Conservation (phyloP, 2,888 invertebrate genomes). For the Pristionchus japonicus region DNA sequence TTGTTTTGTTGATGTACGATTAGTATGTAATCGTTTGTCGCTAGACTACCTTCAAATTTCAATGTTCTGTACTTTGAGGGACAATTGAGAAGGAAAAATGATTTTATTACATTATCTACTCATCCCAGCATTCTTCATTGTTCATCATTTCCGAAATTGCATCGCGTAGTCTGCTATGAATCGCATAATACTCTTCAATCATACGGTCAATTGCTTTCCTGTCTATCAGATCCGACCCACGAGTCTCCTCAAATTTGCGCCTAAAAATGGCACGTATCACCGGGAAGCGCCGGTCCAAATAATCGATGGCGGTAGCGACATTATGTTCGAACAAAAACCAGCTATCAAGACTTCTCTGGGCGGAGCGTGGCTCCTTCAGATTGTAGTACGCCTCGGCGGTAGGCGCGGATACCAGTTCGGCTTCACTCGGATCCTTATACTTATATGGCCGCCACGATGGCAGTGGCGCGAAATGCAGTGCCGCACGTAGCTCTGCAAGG, state of each 20-base stretch:
- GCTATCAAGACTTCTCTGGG: conserved; percentile 52
- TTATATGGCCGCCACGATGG: conserved; percentile 40
- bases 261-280: conserved; percentile 50
- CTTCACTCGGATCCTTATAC: conserved; percentile 34
- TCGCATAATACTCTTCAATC: background rate
- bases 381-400: conserved; percentile 51
- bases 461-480: conserved; percentile 23
- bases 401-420: conserved; percentile 45
- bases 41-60: no score
- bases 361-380: conserved; percentile 46
- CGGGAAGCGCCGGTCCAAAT: conserved; percentile 52
- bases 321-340: conserved; percentile 49
- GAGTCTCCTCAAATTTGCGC: conserved; percentile 48
- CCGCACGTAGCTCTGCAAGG: conserved; percentile 41
- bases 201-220: conserved; percentile 49
- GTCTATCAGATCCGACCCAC: conserved; percentile 8
- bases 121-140: background rate
- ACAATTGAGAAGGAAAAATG: no score
- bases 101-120: no score
- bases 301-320: conserved; percentile 49
- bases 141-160: background rate
- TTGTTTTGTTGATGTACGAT: no score
- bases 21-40: no score
- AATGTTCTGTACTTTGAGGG: no score
- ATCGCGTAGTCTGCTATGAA: background rate